phyloP scores from a whole-genome alignment of 2,888 invertebrate species.

The Antheraea assamensis region DNA sequence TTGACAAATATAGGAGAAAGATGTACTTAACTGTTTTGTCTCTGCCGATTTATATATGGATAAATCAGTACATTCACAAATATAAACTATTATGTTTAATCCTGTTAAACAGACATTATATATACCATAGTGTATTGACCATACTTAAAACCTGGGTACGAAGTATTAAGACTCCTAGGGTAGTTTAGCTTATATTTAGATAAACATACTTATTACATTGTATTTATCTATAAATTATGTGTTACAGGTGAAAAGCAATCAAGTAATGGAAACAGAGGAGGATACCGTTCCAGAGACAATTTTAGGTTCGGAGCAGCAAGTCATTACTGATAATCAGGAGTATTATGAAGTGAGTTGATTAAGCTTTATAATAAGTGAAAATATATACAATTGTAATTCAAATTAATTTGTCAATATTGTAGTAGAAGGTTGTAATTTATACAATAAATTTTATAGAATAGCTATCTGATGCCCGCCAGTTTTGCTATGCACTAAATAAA shows the following conservation, averaged over 20 bases:
- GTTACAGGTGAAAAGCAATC: conserved; percentile 35
- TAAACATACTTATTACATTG: not conserved
- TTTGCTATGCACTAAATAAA: too few relatives aligned
- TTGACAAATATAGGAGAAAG: too few relatives aligned
- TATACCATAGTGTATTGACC: too few relatives aligned
- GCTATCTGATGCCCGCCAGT: too few relatives aligned
- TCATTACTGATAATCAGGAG: conserved; percentile 74
- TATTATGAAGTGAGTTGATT: conserved; percentile 65
- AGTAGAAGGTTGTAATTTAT: not conserved
- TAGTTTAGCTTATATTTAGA: not conserved
- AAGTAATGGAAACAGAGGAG: conserved; percentile 38
- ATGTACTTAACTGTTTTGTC: too few relatives aligned
- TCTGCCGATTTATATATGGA: too few relatives aligned
- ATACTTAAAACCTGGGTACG: not conserved
- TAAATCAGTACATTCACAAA: too few relatives aligned
- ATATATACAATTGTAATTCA: not conserved
- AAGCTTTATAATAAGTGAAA: not conserved
- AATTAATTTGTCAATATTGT: not conserved
- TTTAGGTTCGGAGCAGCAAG: conserved; percentile 56
- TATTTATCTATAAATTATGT: not conserved
- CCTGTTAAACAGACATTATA: too few relatives aligned
- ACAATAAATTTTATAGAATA: too few relatives aligned
- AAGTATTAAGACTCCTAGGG: not conserved
- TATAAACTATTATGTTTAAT: too few relatives aligned
- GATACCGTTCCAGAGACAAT: conserved; percentile 34